phyloP scores from a whole-genome alignment of 2,888 invertebrate species.

The Xylota segnis region DNA sequence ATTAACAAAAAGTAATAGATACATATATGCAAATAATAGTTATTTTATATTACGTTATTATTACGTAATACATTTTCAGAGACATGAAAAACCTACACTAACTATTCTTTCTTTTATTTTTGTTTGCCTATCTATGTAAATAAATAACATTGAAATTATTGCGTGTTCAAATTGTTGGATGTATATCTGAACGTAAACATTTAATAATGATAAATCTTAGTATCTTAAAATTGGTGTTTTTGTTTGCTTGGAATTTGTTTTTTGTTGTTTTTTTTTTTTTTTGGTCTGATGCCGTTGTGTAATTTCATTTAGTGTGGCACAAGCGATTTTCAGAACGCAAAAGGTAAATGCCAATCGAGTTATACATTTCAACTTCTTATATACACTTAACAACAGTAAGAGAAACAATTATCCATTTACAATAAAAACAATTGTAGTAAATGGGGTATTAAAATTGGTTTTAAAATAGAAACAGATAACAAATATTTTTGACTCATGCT shows the following conservation, averaged over 20 bases:
- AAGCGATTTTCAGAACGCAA: conserved; percentile 69
- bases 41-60: conserved; percentile 16
- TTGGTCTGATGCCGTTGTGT: conserved; percentile 76
- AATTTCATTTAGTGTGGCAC: conserved; percentile 70
- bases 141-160: conserved; percentile 74
- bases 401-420: conserved; percentile 59
- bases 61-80: conserved; percentile 38
- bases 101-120: conserved; percentile 73
- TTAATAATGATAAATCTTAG: conserved; percentile 73
- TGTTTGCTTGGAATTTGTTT: conserved; percentile 74
- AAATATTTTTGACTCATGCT: conserved; percentile 45
- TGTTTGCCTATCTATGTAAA: conserved; percentile 74
- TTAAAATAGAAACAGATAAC: conserved; percentile 50
- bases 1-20: not conserved
- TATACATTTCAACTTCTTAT: conserved; percentile 49
- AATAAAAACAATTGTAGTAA: conserved; percentile 38
- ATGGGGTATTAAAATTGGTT: conserved; percentile 30
- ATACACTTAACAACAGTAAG: conserved; percentile 55
- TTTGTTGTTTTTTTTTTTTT: conserved; percentile 49
- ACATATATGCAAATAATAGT: not conserved
- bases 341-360: conserved; percentile 68
- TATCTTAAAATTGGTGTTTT: conserved; percentile 76
- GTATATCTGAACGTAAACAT: conserved; percentile 70
- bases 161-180: conserved; percentile 70
- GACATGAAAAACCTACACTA: conserved; percentile 71